A percentile compares a stretch with the other conserved stretches of the same genome.
phyloP scores from a whole-genome alignment of 2,888 invertebrate genomes.

The Altica lythri region DNA sequence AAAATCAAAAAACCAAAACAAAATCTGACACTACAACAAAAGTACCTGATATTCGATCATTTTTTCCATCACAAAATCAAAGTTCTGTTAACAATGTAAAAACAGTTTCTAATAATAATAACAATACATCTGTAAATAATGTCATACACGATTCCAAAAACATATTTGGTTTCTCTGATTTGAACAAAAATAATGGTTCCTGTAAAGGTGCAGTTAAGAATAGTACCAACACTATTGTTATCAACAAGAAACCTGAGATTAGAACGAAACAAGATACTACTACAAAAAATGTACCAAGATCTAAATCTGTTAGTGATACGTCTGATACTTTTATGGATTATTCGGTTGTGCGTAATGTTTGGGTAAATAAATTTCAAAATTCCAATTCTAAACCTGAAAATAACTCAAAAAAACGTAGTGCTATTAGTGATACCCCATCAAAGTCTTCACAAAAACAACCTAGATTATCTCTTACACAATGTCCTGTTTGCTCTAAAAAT shows the following conservation, averaged over 20 bases:
- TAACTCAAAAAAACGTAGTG: background rate
- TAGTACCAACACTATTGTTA: slow-evolving; percentile 43
- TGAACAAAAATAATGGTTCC: slow-evolving; percentile 20
- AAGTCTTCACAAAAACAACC: slow-evolving; percentile 27
- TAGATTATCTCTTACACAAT: slow-evolving; percentile 38
- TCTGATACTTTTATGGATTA: slow-evolving; percentile 41
- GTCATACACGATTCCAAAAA: slow-evolving; percentile 41
- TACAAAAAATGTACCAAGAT: slow-evolving; percentile 5
- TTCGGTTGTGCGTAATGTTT: slow-evolving; percentile 53
- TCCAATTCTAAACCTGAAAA: slow-evolving; percentile 16
- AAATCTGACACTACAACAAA: slow-evolving; percentile 34
- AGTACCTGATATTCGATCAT: slow-evolving; percentile 44
- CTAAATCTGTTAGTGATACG: slow-evolving; percentile 2
- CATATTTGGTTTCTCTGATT: slow-evolving; percentile 42
- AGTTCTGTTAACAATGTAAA: slow-evolving; percentile 22
- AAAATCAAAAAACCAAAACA: too few relatives aligned
- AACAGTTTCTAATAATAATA: slow-evolving; percentile 29
- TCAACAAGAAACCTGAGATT: slow-evolving; percentile 35
- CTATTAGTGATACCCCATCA: background rate
- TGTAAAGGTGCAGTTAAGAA: slow-evolving; percentile 47
- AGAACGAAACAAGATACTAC: slow-evolving; percentile 6
- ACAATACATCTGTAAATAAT: slow-evolving; percentile 30
- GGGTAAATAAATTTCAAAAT: slow-evolving; percentile 52
- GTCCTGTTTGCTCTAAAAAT: slow-evolving; percentile 55
- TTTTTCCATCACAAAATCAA: slow-evolving; percentile 34